Conservation (phyloP, 2,888 invertebrate genomes). For the Rhorus exstirpatorius region DNA sequence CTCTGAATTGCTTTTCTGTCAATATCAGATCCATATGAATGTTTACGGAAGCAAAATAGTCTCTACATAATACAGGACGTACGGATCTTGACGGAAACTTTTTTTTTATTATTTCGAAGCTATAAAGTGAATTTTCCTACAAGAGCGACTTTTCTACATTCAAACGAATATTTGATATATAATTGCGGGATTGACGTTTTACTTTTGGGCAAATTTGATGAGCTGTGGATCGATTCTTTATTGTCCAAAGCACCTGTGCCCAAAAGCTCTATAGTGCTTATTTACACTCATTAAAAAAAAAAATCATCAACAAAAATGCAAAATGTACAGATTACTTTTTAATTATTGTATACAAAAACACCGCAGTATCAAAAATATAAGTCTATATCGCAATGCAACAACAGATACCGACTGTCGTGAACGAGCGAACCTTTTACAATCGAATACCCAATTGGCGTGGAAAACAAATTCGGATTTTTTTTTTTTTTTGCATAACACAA, state of each 20-base stretch:
- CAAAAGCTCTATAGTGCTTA: too few relatives aligned
- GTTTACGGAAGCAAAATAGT: too few relatives aligned
- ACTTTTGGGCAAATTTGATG: too few relatives aligned
- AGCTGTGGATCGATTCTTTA: too few relatives aligned
- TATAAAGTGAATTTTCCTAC: too few relatives aligned
- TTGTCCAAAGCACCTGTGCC: too few relatives aligned
- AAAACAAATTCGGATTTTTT: not conserved
- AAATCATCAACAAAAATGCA: too few relatives aligned
- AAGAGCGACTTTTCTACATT: not conserved
- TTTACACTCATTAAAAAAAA: too few relatives aligned
- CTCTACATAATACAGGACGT: not conserved
- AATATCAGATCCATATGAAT: constrained; percentile 36
- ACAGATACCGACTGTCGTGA: not conserved
- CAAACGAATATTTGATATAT: constrained; percentile 1
- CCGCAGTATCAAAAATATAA: too few relatives aligned
- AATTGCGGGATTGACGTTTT: too few relatives aligned
- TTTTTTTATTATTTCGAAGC: not conserved
- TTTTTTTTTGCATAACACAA: not conserved
- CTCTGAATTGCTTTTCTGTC: constrained; percentile 26
- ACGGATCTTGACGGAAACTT: not conserved
- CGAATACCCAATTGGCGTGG: not conserved
- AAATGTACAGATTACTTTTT: too few relatives aligned
- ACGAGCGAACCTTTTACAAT: not conserved
- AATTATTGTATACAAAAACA: too few relatives aligned
- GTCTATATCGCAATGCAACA: not conserved